phyloP scores from a whole-genome alignment of 2,113 vertebrate species.

The Candoia aspera region DNA sequence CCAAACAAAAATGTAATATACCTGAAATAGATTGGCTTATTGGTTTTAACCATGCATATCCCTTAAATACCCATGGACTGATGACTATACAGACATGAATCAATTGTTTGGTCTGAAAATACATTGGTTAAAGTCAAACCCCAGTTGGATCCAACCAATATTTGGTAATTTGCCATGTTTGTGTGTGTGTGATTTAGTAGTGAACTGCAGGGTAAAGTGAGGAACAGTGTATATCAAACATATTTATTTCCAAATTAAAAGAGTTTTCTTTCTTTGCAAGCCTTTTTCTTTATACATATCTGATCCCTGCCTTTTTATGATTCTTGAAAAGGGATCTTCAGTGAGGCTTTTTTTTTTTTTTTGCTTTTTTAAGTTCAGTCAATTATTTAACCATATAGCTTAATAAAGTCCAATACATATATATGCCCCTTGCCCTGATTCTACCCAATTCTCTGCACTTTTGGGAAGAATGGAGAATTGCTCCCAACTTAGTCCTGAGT shows the following conservation, averaged over 20 bases:
- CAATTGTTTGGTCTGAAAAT: not conserved
- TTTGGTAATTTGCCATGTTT: not conserved
- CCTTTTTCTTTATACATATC: not conserved
- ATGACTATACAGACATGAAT: not conserved
- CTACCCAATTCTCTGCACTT: not conserved
- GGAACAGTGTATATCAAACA: not conserved
- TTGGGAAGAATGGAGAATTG: too few relatives aligned
- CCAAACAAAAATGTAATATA: too few relatives aligned
- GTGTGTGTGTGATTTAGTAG: not conserved
- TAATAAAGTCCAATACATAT: not conserved
- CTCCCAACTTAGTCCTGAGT: too few relatives aligned
- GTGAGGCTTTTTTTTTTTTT: too few relatives aligned
- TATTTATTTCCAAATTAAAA: not conserved
- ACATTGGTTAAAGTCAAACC: not conserved
- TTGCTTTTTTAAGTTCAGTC: not conserved
- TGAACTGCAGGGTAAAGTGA: not conserved
- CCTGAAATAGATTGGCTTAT: too few relatives aligned
- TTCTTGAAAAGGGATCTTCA: not conserved
- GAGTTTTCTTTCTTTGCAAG: not conserved
- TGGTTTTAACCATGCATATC: too few relatives aligned
- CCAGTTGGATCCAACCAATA: not conserved
- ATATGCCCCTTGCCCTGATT: not conserved
- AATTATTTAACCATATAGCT: not conserved
- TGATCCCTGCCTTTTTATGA: not conserved
- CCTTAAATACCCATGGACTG: not conserved